These are phyloP conservation scores for Mastomys natalensis DNA, from an alignment of 2,113 vertebrate genomes.

Conservation along the genomic window DNA sequence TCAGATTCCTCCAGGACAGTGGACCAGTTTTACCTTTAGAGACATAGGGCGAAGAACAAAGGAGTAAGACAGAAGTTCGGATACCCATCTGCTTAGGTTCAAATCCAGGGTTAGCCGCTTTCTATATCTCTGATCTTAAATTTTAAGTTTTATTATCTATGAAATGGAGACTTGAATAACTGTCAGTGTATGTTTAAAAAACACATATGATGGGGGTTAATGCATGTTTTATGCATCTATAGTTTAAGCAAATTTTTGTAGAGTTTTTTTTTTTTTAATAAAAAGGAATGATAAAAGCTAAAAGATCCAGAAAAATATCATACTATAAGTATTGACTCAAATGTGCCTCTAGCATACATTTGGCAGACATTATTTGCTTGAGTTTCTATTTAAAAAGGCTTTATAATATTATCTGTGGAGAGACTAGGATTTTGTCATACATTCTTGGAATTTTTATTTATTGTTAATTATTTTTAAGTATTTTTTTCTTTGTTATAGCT, in stretches of 20 bases:
- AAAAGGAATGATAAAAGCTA: background rate
- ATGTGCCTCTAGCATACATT: background rate
- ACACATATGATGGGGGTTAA: background rate
- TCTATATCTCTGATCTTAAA: background rate
- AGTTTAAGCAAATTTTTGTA: background rate
- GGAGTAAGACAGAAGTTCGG: background rate
- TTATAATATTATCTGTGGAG: background rate
- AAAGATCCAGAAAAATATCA: background rate
- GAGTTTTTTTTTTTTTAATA: background rate
- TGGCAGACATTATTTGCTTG: background rate
- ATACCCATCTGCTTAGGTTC: background rate
- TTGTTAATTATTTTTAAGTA: background rate
- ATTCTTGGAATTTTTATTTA: background rate
- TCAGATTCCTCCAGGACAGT: background rate
- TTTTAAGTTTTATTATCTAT: background rate
- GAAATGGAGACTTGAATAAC: background rate
- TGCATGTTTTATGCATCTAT: background rate
- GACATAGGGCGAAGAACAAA: background rate
- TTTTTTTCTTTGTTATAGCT: background rate
- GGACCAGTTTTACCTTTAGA: background rate
- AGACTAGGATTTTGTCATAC: background rate
- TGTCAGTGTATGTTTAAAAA: background rate
- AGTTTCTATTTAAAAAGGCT: background rate
- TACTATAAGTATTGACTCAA: no score
- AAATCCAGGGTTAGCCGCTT: background rate